Evolutionary conservation across 2,797 vertebrate genomes (phyloP), one percentile per base, ranked within the genome.

Genomic region (Mionectes olivaceus): DNA sequence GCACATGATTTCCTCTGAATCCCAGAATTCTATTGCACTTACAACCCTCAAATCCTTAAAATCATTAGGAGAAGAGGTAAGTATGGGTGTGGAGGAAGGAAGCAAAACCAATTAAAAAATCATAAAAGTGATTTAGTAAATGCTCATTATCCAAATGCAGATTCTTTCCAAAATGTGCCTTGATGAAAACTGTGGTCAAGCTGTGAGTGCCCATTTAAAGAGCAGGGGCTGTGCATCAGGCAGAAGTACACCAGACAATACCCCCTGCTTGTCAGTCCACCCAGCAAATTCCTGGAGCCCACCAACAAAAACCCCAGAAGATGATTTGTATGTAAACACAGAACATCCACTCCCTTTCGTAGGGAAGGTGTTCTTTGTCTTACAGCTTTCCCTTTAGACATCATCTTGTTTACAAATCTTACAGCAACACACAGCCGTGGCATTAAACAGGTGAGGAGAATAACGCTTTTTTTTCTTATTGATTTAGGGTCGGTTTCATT

Each of bases 361-460:
- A 30, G 63, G 60, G 44, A 90, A 90, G 59, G 52, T 77, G 63
- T 47, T 93, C 71, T 93, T 94, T 96, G 95, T 92, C 92, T 89
- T 82, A 33, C 53, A 35, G 74, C 67, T 92, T 92, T 83, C 87
- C 89, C 85, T 60, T 52, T 74, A 74, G 87, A 46, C 85, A 63
- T 78, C 88, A 93, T 63, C 89, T 95, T 94, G 63, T 95, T 92
- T 83, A 83, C 82, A 89, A 95, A 87, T 61, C 93, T 93, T 75
- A 69, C 71, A 87, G 77, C 82, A 88, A 30, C 53, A 60, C 52
- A 52, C 52, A 82, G 83, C 67, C 6, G 3, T 82, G 90, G 82
- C 91, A 91, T 96, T 96, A 95, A 95, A 91, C 89, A 95, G 95
- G 94, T 96, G 91, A 91, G 67, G 77, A 95, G 78, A 96, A 89